Conservation (phyloP, 2,113 vertebrate genomes). For the Ceyx melanurus region DNA sequence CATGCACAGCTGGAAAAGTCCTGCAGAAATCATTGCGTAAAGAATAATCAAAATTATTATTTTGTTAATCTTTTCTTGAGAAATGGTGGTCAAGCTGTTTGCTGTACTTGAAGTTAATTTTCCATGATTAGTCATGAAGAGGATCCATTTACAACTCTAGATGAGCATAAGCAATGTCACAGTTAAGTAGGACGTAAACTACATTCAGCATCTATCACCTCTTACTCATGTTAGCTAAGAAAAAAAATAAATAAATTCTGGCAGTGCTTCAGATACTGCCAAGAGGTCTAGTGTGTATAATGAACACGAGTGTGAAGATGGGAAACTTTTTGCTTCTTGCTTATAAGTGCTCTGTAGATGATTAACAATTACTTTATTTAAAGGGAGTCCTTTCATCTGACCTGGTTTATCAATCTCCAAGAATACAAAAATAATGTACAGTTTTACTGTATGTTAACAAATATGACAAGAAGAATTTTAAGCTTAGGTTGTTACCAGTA, state of each 20-base stretch:
- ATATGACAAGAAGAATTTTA: neutral
- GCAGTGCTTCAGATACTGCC: neutral
- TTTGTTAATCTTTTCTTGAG: neutral
- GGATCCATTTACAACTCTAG: neutral
- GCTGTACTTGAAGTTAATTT: neutral
- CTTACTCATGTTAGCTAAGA: neutral
- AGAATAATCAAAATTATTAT: neutral
- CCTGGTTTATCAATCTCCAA: neutral
- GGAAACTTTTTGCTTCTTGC: neutral
- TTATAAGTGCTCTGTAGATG: neutral
- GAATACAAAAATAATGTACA: neutral
- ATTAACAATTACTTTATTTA: neutral
- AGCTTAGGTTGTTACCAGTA: neutral
- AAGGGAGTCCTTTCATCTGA: neutral
- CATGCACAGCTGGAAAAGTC: neutral
- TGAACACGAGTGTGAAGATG: neutral
- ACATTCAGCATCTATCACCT: neutral
- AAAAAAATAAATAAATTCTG: neutral
- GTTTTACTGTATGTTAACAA: neutral
- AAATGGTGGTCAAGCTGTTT: neutral
- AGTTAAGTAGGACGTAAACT: neutral
- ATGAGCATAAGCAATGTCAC: neutral
- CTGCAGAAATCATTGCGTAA: neutral
- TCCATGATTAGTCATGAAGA: neutral
- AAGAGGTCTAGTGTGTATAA: neutral